phyloP scores from a whole-genome alignment of 53 echinoderm and acorn worm genomes.

The Antedon mediterranea region DNA sequence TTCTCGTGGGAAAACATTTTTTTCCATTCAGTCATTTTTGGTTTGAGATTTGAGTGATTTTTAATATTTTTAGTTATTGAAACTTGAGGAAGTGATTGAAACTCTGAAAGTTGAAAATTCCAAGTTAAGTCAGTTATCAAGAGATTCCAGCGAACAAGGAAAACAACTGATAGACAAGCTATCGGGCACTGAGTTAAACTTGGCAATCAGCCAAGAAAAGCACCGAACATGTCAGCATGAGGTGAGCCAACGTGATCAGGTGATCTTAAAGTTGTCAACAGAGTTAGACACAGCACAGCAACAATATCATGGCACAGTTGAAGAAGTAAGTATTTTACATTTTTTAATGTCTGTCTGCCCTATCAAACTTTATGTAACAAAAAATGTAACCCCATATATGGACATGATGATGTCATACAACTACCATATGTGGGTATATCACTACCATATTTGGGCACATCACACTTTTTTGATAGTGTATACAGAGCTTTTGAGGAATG shows the following conservation, averaged over 20 bases:
- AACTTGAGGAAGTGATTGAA: constrained; percentile 59
- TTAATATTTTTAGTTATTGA: constrained; percentile 29
- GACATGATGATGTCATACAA: too few species aligned
- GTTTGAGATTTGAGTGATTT: too few species aligned
- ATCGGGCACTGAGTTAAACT: constrained; percentile 71
- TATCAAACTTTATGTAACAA: too few species aligned
- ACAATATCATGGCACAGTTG: constrained; percentile 60
- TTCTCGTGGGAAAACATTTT: too few species aligned
- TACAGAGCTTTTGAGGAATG: too few species aligned
- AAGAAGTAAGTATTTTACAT: constrained; percentile 40
- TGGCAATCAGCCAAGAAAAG: constrained; percentile 78
- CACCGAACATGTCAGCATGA: constrained; percentile 89
- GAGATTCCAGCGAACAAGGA: constrained; percentile 58
- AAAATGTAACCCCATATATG: too few species aligned
- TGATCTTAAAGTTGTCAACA: constrained; percentile 45
- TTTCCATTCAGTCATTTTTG: too few species aligned
- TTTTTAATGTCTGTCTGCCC: background rate
- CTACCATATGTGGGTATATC: too few species aligned
- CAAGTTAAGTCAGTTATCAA: constrained; percentile 37
- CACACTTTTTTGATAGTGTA: too few species aligned
- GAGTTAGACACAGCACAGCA: constrained; percentile 83
- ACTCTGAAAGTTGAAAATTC: constrained; percentile 37
- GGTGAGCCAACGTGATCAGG: constrained; percentile 64
- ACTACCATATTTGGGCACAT: too few species aligned
- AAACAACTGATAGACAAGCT: constrained; percentile 52